A percentile compares a stretch with the other conserved stretches of the same genome.
These are phyloP conservation scores for Molossus alvarezi DNA, from an alignment of 2,797 vertebrate genomes.

Conservation along the genomic window DNA sequence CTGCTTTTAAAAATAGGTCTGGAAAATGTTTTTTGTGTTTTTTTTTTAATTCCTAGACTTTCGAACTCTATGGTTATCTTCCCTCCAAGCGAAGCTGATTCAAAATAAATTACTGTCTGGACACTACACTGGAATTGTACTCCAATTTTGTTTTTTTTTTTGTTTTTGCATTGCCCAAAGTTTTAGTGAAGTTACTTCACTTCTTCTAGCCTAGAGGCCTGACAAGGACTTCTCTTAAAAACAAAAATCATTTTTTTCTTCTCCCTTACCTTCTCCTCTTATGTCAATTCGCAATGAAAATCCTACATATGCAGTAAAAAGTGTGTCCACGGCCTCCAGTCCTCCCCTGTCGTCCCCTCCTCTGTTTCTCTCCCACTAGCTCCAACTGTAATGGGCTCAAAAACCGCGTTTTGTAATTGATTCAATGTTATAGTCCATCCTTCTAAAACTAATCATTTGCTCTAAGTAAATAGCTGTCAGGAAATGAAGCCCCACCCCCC, in stretches of 20 bases:
- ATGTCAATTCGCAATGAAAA: conserved; percentile 88
- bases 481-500: conserved; percentile 93
- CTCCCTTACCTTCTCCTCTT: conserved; percentile 88
- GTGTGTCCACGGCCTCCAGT: conserved; percentile 84
- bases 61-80: conserved; percentile 64
- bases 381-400: conserved; percentile 93
- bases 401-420: conserved; percentile 96
- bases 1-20: conserved; percentile 80
- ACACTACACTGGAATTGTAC: conserved; percentile 64
- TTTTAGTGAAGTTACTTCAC: conserved; percentile 65
- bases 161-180: conserved; percentile 12
- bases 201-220: conserved; percentile 37
- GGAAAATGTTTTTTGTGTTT: conserved; percentile 46
- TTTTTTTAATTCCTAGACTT: conserved; percentile 62
- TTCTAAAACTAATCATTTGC: conserved; percentile 96
- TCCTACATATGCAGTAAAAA: conserved; percentile 88
- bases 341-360: conserved; percentile 64
- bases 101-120: conserved; percentile 72
- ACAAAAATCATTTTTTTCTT: conserved; percentile 63
- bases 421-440: conserved; percentile 97
- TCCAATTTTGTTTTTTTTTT: conserved; percentile 6
- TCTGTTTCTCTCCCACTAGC: conserved; percentile 90
- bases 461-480: conserved; percentile 98
- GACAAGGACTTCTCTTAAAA: conserved; percentile 26
- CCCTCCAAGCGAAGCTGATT: conserved; percentile 67